A percentile compares a stretch with the other conserved stretches of the same genome.
Evolutionary conservation across 1,140 invertebrate species (phyloP).

Genomic region (Drosophila suzukii): DNA sequence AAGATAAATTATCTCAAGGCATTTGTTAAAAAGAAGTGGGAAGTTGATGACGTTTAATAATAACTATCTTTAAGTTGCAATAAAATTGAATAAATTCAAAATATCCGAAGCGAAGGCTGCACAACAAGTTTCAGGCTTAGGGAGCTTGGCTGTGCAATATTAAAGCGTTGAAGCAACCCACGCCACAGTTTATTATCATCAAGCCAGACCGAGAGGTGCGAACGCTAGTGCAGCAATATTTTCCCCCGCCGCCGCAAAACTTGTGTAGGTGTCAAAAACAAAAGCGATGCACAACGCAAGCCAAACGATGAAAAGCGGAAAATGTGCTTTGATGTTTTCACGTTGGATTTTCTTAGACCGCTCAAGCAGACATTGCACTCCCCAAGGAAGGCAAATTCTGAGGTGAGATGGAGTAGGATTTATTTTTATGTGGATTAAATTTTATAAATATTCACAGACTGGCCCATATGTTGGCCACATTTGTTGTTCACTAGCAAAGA

Average conservation of each 20-base stretch:
- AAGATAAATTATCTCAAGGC: not conserved
- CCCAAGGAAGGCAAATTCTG: constrained; percentile 20
- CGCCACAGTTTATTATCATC: constrained; percentile 65
- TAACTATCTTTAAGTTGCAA: constrained; percentile 12
- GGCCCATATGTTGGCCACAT: constrained; percentile 46
- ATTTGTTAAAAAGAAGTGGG: constrained; percentile 9
- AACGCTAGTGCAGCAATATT: constrained; percentile 53
- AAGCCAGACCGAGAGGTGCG: constrained; percentile 57
- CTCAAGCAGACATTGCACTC: constrained; percentile 23
- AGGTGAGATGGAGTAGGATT: constrained; percentile 21
- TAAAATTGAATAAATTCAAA: constrained; percentile 11
- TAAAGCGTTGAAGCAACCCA: constrained; percentile 67
- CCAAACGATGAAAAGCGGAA: constrained; percentile 54
- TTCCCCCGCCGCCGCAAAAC: constrained; percentile 16
- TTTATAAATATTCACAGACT: constrained; percentile 34
- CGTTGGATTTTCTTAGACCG: constrained; percentile 51
- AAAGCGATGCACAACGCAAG: constrained; percentile 45
- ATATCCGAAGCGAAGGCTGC: constrained; percentile 16
- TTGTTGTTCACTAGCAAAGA: constrained; percentile 20
- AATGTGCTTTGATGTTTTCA: constrained; percentile 67
- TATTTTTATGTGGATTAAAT: constrained; percentile 46
- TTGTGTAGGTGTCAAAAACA: constrained; percentile 79
- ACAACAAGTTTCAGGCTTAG: constrained; percentile 14
- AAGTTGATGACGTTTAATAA: not conserved
- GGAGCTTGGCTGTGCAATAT: constrained; percentile 11